Percentiles rank a stretch among this genome's conserved stretches.
Conservation (phyloP, 1,140 invertebrate species). For the Ericerus pela region DNA sequence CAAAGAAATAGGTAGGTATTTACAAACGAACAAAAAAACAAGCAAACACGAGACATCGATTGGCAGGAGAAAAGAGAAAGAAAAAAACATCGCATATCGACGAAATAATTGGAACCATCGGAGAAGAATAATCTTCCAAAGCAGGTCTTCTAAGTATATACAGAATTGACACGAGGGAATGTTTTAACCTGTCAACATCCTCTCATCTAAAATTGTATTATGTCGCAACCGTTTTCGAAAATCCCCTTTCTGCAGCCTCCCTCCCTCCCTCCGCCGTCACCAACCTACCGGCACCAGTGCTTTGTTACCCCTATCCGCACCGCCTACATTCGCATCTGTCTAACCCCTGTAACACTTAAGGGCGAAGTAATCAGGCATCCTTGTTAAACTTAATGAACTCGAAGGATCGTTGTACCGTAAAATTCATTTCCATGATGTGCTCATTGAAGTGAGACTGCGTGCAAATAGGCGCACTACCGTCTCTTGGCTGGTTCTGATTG, state of each 20-base stretch:
- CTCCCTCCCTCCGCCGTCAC: too few species aligned
- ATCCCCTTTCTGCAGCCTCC: too few species aligned
- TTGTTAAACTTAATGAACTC: constrained; percentile 10
- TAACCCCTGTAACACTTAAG: neutral
- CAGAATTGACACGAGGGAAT: neutral
- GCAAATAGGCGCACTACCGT: too few species aligned
- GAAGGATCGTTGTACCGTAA: constrained; percentile 4
- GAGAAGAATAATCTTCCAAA: neutral
- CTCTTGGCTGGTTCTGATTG: too few species aligned
- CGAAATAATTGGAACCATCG: neutral
- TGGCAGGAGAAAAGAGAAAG: too few species aligned
- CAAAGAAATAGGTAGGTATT: too few species aligned
- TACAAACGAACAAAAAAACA: too few species aligned
- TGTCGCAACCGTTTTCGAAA: too few species aligned
- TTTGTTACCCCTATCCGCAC: neutral
- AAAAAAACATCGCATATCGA: too few species aligned
- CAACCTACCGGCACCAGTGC: too few species aligned
- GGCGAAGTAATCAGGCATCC: constrained; percentile 8
- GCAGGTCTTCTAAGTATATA: too few species aligned
- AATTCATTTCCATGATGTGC: constrained; percentile 7
- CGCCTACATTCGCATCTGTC: neutral
- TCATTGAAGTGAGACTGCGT: constrained; percentile 1
- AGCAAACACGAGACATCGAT: too few species aligned
- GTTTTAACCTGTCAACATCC: constrained; percentile 3
- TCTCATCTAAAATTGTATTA: neutral